Base-by-base conservation (phyloP, 1,140 invertebrate species). In the Bombus superbus region DNA sequence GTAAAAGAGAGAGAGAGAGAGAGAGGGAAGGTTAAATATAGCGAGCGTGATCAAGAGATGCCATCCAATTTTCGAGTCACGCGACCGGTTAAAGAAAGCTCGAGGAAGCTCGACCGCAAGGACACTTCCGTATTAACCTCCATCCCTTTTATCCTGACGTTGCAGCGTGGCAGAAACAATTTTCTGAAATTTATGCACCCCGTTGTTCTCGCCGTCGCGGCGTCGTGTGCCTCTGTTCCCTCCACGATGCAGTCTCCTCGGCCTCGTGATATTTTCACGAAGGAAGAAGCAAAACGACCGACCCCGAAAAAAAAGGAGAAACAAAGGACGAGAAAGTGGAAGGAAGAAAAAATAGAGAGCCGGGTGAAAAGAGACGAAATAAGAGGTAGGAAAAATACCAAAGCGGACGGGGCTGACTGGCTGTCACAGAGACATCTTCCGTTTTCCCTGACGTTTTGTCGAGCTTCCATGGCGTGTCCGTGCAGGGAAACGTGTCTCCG, bases 181-280 rank as follows among this genome's bases (percentile, higher is more conserved):
- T 93, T 93, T 85, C 91, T 90, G 76, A 93, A 93, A 93, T 93
- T 93, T 93, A 93, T 93, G 92, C 93, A 93, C 92, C 92, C 92
- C 91, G 90, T 72, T 74, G 42, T 75, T 42, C 38, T 35, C 15
- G 66, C 28, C 76, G 40, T 69, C 66, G 35, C 28, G 66, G 28
- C 76, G 44, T 69, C 66, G 35, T 59, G 53, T 62, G 32, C 28
- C 62, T 47, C 53, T 40, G 28, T 35, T 40, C 40, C 38, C 35
- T 62, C 40, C 28, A 62, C 87, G 88, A 69, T 68, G 81, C 85
- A 87, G 77, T 87, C 53, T 32, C 88, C 53, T 32, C 88, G 83
- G 89, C 81, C 88, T 88, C 85, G 90, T 91, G 90, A 93, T 93
- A 92, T 92, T 93, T 92, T 90, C 89, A 89, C 91, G 90, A 83